Conservation (phyloP, 2,113 vertebrate species). For the Aix galericulata region DNA sequence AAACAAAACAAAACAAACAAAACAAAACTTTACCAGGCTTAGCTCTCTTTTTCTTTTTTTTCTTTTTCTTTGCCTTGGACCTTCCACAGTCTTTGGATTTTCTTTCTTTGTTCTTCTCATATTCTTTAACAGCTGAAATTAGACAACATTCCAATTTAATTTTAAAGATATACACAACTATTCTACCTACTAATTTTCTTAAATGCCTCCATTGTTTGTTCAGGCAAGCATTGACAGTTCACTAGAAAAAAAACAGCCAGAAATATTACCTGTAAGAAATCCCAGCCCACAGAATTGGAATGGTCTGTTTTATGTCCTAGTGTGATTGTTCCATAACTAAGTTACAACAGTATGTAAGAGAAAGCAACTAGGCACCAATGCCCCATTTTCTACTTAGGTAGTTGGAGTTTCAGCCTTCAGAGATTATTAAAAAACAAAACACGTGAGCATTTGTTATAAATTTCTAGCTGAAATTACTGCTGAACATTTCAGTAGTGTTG, state of each 20-base stretch:
- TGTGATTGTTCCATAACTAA: background rate
- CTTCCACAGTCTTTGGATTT: slow-evolving; percentile 85
- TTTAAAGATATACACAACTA: background rate
- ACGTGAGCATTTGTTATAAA: background rate
- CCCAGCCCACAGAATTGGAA: background rate
- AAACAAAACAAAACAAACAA: no score
- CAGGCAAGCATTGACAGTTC: background rate
- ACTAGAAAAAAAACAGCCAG: background rate
- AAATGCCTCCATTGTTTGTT: background rate
- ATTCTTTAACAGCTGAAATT: slow-evolving; percentile 76
- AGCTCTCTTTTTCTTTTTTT: slow-evolving; percentile 92
- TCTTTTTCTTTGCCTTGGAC: slow-evolving; percentile 92
- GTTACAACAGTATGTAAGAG: background rate
- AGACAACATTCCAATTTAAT: slow-evolving; percentile 21
- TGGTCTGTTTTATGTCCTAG: background rate
- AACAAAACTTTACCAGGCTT: slow-evolving; percentile 82
- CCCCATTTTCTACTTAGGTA: fast-evolving
- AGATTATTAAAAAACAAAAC: background rate
- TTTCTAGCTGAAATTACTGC: no score
- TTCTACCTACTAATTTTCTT: background rate
- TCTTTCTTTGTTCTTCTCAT: slow-evolving; percentile 81
- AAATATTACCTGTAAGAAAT: background rate
- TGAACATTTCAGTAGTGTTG: background rate
- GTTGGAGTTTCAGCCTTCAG: background rate
- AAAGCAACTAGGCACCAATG: background rate